A percentile compares a stretch with the other conserved stretches of the same genome.
phyloP scores from a whole-genome alignment of 2,888 invertebrate genomes.

The Eristalis pertinax region DNA sequence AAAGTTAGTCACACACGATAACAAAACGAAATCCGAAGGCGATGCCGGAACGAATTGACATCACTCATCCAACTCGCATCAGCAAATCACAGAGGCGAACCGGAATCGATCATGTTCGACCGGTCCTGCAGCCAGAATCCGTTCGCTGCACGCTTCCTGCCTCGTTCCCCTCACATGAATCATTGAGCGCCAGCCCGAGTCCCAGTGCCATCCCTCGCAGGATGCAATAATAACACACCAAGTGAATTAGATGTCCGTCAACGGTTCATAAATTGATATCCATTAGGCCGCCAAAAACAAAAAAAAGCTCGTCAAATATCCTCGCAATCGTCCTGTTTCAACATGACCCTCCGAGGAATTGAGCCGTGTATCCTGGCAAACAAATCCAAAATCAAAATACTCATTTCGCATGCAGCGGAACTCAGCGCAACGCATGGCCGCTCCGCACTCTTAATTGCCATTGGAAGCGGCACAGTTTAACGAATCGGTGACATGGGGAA shows the following conservation, averaged over 20 bases:
- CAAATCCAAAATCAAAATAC: neutral
- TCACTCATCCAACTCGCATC: neutral
- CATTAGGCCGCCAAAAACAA: neutral
- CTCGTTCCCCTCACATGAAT: neutral
- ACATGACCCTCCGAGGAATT: neutral
- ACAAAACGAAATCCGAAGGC: neutral
- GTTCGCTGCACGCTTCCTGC: neutral
- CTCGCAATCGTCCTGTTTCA: neutral
- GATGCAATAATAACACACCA: conserved; percentile 24
- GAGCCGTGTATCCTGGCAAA: neutral
- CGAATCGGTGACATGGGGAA: conserved; percentile 59
- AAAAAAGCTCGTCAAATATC: neutral
- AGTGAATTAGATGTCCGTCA: conserved; percentile 1
- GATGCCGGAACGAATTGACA: neutral
- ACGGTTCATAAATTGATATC: conserved; percentile 11
- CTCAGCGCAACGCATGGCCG: conserved; percentile 30
- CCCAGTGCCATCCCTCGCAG: neutral
- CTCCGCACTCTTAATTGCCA: conserved; percentile 60
- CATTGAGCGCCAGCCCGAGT: neutral
- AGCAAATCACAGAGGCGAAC: neutral
- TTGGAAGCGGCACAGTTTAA: conserved; percentile 62
- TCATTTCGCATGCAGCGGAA: conserved; percentile 15
- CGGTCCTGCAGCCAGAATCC: neutral
- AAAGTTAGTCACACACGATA: neutral
- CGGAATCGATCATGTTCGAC: neutral